Base-by-base conservation (phyloP, 2,113 vertebrate species). In the Peromyscus californicus region DNA sequence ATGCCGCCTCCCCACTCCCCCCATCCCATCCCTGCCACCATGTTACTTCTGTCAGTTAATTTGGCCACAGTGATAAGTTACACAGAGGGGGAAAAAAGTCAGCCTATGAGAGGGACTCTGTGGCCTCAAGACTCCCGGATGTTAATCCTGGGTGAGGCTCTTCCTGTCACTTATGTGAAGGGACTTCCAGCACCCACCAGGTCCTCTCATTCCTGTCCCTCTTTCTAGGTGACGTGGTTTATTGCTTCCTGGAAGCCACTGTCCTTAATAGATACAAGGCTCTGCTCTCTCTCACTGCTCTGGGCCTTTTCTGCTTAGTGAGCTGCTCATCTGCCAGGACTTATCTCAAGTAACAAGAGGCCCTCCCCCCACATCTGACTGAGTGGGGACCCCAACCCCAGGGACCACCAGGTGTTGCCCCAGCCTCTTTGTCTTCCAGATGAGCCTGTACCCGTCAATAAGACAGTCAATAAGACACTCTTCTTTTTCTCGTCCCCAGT, bases 1-100 rank as follows among this genome's bases (percentile, higher is more conserved):
- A 13, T 51, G 7, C 48, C 48, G 7, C 48, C 48, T 6, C 48
- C 4, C 84, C 36, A 63, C 61, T 63, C 22, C 24, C 61, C 2
- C 0, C 63, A 9, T 26, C 19, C 0, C 3, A 3, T 33, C 19
- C 31, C 11, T 1, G 1, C 31, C 67, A 36, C 17, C 36, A 39
- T n/a, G 31, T 36, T 57, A 12, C 67, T 36, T 21, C 31, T 51
- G 31, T n/a, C 85, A 70, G 31, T 45, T 36, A 39, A 10, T 39
- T 29, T n/a, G 48, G 13, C 36, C 67, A 72, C 67, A n/a, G 67
- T 72, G 48, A 24, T 11, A 74, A 39, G 45, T 54, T 54, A 22
- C 7, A n/a, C 12, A 70, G 67, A 67, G 36, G 11, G 15, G 5
- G 36, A 57, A 7, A 54, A 11, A 6, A 4, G 24, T 67, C 61